Percentiles rank a stretch among this genome's conserved stretches.
These are phyloP conservation scores for Mastacembelus armatus DNA, from an alignment of 2,797 vertebrate species.

Conservation along the genomic window DNA sequence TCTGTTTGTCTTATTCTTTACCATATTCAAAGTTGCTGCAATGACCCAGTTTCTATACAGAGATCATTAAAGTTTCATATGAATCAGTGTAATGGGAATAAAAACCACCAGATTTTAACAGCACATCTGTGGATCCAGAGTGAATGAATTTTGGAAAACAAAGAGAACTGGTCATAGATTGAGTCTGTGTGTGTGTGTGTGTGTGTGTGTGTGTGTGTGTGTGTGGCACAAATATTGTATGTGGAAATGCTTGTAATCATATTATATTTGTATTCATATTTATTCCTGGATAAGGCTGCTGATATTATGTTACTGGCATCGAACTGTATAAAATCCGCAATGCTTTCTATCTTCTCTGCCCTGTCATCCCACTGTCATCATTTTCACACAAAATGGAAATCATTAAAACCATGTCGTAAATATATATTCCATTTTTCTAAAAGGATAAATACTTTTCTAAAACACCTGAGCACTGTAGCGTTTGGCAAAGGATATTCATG, in stretches of 20 bases:
- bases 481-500: background rate
- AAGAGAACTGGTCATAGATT: background rate
- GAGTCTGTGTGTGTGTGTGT: background rate
- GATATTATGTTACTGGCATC: too few species aligned
- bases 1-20: slow-evolving; percentile 38
- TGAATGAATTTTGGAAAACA: slow-evolving; percentile 36
- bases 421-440: too few species aligned
- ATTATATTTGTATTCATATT: background rate
- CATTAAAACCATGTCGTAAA: too few species aligned
- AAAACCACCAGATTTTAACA: slow-evolving; percentile 55
- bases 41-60: slow-evolving; percentile 67
- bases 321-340: too few species aligned
- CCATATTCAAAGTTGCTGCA: slow-evolving; percentile 48
- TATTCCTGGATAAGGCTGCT: background rate
- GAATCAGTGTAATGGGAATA: slow-evolving; percentile 52
- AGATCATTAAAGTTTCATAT: slow-evolving; percentile 71
- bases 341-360: too few species aligned
- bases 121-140: slow-evolving; percentile 29
- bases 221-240: background rate
- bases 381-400: too few species aligned
- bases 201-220: background rate
- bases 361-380: too few species aligned
- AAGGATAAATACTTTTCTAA: too few species aligned
- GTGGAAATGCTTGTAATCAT: too few species aligned
- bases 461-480: background rate